These are phyloP conservation scores for Saguinus imperator DNA, from an alignment of 2,113 vertebrate genomes.

Conservation along the genomic window DNA sequence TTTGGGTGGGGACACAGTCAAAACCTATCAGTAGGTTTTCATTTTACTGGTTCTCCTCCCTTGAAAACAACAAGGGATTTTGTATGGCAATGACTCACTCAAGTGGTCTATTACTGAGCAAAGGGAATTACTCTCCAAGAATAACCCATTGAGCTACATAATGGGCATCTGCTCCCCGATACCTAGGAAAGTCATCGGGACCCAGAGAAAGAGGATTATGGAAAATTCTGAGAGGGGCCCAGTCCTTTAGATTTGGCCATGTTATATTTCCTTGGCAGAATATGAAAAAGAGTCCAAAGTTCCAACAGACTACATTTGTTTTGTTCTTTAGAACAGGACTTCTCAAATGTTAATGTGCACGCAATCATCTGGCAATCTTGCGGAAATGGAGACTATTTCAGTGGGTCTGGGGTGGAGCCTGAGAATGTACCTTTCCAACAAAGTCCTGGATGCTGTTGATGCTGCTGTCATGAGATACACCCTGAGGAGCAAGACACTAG, in stretches of 20 bases:
- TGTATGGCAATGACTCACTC: not conserved
- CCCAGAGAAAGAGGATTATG: not conserved
- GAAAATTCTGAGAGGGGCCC: not conserved
- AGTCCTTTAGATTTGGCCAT: not conserved
- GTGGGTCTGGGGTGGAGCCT: not conserved
- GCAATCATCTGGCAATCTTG: too few species aligned
- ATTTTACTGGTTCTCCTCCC: not conserved
- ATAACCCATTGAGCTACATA: rapidly evolving
- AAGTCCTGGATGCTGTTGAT: not conserved
- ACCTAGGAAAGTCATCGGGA: not conserved
- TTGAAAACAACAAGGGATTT: not conserved
- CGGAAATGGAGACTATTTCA: not conserved
- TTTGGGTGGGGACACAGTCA: too few species aligned
- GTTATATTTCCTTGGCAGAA: not conserved
- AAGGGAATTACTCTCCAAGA: not conserved
- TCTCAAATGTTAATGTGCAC: not conserved
- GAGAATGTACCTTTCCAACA: not conserved
- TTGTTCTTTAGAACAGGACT: not conserved
- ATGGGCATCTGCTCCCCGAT: not conserved
- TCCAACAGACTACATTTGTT: not conserved
- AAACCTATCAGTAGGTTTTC: not conserved
- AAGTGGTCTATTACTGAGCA: not conserved
- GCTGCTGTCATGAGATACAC: not conserved
- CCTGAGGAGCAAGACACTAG: not conserved
- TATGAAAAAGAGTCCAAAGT: not conserved